Conservation (phyloP, 1,140 invertebrate species). For the Rhopalosiphum padi region DNA sequence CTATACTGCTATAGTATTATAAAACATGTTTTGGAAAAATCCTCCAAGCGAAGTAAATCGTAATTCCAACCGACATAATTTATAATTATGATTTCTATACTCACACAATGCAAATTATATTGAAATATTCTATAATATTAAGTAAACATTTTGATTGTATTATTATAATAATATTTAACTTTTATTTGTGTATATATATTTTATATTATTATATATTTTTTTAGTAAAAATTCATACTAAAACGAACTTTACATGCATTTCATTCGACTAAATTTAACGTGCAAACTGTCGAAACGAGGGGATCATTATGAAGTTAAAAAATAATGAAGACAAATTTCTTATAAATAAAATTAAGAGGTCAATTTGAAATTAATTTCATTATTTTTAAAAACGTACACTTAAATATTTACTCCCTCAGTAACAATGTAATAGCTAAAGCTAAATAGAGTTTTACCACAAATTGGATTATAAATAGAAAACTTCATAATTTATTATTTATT, state of each 20-base stretch:
- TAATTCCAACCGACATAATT: neutral
- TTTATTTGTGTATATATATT: neutral
- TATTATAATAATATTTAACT: too few relatives aligned
- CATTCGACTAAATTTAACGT: neutral
- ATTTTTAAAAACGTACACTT: neutral
- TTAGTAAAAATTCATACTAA: neutral
- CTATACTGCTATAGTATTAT: neutral
- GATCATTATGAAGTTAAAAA: neutral
- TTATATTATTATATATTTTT: neutral
- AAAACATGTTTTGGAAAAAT: neutral
- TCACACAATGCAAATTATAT: neutral
- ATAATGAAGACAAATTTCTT: neutral
- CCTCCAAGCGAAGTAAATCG: neutral
- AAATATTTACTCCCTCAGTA: neutral
- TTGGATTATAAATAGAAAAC: neutral
- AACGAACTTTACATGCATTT: neutral
- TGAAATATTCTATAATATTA: too few relatives aligned
- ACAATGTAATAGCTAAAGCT: neutral
- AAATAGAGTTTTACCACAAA: neutral
- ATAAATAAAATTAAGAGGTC: neutral
- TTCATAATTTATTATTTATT: neutral
- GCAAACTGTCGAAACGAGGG: neutral
- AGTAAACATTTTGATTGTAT: too few relatives aligned
- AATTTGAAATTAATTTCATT: neutral
- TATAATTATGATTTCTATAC: neutral